phyloP scores from a whole-genome alignment of 35 echinoderm and acorn worm genomes.

The Apostichopus californicus region DNA sequence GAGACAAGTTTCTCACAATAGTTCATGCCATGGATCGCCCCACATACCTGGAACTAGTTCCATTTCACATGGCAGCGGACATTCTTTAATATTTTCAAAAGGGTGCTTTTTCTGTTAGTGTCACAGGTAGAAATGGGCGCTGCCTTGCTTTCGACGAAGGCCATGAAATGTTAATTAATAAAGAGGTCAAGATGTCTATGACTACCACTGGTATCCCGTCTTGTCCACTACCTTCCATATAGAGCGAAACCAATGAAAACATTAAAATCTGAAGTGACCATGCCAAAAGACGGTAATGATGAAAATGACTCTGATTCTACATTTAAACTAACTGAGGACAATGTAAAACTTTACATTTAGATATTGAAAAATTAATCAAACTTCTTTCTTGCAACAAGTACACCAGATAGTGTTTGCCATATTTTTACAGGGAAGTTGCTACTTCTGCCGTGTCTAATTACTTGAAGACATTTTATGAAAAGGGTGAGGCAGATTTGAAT shows the following conservation, averaged over 20 bases:
- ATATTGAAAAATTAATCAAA: background rate
- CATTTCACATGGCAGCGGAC: background rate
- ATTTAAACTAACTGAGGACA: slow-evolving; percentile 34
- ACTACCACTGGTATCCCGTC: no score
- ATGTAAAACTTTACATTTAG: slow-evolving; percentile 23
- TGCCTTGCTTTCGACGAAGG: no score
- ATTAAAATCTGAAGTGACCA: no score
- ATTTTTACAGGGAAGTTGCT: slow-evolving; percentile 39
- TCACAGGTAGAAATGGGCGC: slow-evolving; percentile 35
- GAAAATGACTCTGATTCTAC: background rate
- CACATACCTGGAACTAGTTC: slow-evolving; percentile 40
- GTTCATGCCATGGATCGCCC: slow-evolving; percentile 56
- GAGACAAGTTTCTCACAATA: slow-evolving; percentile 44
- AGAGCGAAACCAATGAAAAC: no score
- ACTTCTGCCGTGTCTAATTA: background rate
- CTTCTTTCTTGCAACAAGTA: background rate
- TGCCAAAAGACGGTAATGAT: no score
- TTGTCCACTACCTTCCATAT: no score
- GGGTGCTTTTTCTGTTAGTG: slow-evolving; percentile 60
- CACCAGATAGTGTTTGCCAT: background rate
- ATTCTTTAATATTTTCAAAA: slow-evolving; percentile 40
- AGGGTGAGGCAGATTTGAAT: no score
- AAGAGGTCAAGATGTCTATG: no score
- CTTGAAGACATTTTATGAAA: background rate
- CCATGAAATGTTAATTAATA: background rate